Conservation (phyloP, 2,888 invertebrate genomes). For the Leucophenga maculata region DNA sequence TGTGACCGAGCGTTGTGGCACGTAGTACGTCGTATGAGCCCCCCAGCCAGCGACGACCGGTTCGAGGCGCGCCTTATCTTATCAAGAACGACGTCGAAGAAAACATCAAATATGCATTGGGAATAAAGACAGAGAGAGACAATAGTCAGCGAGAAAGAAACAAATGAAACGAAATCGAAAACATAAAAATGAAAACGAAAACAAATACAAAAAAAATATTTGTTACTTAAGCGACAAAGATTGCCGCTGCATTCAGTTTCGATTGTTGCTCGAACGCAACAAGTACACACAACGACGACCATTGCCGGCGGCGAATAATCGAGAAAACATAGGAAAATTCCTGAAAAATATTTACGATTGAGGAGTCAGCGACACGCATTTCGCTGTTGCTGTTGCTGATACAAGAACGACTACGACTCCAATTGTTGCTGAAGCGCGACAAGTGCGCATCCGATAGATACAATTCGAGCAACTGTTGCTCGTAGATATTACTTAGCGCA, state of each 20-base stretch:
- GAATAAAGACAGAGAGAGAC: background rate
- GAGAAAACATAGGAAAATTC: constrained; percentile 16
- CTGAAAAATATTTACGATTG: background rate
- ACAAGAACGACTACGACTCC: constrained; percentile 28
- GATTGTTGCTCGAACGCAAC: constrained; percentile 59
- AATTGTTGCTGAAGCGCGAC: constrained; percentile 54
- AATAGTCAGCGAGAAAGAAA: background rate
- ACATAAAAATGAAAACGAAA: constrained; percentile 27
- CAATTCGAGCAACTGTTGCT: constrained; percentile 17
- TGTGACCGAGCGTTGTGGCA: too few species aligned
- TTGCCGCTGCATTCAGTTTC: constrained; percentile 58
- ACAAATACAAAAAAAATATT: constrained; percentile 28
- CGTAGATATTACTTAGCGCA: constrained; percentile 8
- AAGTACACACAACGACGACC: constrained; percentile 46
- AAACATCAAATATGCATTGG: constrained; percentile 11
- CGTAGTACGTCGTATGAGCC: too few species aligned
- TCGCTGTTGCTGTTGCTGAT: background rate
- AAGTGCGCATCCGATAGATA: constrained; percentile 49
- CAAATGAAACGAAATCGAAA: constrained; percentile 21
- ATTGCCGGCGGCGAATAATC: background rate
- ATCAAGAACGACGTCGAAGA: background rate
- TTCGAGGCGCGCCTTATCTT: background rate
- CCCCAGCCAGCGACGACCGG: too few species aligned
- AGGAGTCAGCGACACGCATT: background rate
- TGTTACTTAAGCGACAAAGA: constrained; percentile 54